phyloP scores from a whole-genome alignment of 2,113 vertebrate genomes.

The Danionella cerebrum region DNA sequence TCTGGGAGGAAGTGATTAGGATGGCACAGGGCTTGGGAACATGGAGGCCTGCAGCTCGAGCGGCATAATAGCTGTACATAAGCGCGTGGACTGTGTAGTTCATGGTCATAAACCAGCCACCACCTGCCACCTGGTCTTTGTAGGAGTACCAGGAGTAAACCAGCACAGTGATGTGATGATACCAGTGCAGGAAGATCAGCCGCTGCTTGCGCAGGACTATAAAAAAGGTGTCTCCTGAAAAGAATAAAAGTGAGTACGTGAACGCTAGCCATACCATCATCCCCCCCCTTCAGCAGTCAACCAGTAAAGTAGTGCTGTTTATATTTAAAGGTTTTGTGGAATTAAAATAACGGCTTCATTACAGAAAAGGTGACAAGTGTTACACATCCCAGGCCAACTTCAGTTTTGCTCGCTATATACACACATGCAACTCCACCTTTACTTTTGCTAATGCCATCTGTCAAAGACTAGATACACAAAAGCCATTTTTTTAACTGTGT shows the following conservation, averaged over 20 bases:
- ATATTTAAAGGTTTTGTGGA: no score
- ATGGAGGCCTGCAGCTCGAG: constrained; percentile 83
- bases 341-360: no score
- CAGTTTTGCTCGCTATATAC: no score
- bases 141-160: constrained; percentile 99
- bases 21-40: constrained; percentile 84
- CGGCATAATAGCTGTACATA: constrained; percentile 98
- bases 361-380: no score
- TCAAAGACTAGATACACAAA: no score
- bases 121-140: constrained; percentile 98
- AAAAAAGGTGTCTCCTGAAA: constrained; percentile 91
- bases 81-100: constrained; percentile 95
- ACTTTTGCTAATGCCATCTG: no score
- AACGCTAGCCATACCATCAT: no score
- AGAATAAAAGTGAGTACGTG: background rate
- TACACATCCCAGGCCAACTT: no score
- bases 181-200: constrained; percentile 99
- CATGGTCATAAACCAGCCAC: constrained; percentile 99
- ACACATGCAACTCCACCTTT: no score
- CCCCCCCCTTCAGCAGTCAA: no score
- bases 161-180: constrained; percentile 98
- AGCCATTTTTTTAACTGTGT: no score
- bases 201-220: constrained; percentile 98
- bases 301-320: no score
- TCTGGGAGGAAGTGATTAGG: constrained; percentile 97